Conservation (phyloP, 2,113 vertebrate species). For the Promerops cafer region DNA sequence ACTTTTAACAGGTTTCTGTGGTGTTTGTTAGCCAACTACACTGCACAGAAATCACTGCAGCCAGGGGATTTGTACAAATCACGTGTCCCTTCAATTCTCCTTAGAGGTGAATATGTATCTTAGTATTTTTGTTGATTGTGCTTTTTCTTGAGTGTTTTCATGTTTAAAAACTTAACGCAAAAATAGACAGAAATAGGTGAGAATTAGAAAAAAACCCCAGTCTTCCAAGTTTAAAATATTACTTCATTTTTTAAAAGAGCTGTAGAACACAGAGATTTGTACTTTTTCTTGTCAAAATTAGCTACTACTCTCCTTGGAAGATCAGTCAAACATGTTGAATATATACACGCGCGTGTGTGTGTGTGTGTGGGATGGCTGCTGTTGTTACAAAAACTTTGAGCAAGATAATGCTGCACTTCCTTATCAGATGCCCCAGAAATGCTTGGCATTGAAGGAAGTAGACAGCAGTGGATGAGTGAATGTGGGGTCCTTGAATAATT, state of each 20-base stretch:
- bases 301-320: background rate
- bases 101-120: background rate
- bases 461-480: background rate
- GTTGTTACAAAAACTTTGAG: background rate
- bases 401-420: background rate
- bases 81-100: background rate
- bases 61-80: background rate
- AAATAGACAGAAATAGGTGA: background rate
- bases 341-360: background rate
- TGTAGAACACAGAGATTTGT: background rate
- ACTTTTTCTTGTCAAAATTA: background rate
- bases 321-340: background rate
- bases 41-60: background rate
- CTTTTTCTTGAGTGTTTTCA: background rate
- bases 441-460: background rate
- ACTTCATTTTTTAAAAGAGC: background rate
- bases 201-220: background rate
- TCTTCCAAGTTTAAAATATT: background rate
- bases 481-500: background rate
- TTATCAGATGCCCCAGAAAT: slow-evolving; percentile 8
- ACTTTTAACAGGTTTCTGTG: background rate
- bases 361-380: background rate
- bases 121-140: background rate
- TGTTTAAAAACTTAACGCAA: background rate
- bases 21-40: background rate